phyloP scores from a whole-genome alignment of 2,888 invertebrate species.

The Trissolcus japonicus region DNA sequence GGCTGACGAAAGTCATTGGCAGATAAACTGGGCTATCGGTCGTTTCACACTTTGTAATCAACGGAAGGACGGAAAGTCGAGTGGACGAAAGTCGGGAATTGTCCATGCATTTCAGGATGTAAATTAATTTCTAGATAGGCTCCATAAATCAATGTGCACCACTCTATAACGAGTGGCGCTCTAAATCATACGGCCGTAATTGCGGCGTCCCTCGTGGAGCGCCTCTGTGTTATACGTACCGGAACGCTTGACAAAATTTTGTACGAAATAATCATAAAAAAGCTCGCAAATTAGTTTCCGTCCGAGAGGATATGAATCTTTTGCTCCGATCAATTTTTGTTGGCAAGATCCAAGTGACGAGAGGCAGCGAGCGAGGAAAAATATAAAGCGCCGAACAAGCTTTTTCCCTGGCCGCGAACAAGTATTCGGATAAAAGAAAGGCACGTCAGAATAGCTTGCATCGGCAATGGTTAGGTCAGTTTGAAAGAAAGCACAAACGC shows the following conservation, averaged over 20 bases:
- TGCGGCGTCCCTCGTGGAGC: conserved; percentile 64
- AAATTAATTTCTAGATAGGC: conserved; percentile 71
- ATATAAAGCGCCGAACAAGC: conserved; percentile 44
- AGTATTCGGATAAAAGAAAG: conserved; percentile 54
- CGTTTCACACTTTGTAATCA: conserved; percentile 22
- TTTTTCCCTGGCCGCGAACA: conserved; percentile 27
- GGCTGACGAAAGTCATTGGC: not conserved
- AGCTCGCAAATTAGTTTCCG: conserved; percentile 42
- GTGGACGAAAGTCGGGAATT: conserved; percentile 61
- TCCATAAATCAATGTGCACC: conserved; percentile 61
- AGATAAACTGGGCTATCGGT: conserved; percentile 8
- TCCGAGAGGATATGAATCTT: conserved; percentile 27
- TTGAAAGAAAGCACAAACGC: conserved; percentile 62
- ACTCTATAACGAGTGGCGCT: conserved; percentile 66
- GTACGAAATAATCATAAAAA: conserved; percentile 32
- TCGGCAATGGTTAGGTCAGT: conserved; percentile 67
- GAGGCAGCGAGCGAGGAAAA: conserved; percentile 9
- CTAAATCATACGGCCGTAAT: conserved; percentile 63
- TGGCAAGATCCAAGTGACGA: conserved; percentile 1
- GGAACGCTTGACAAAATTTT: conserved; percentile 58
- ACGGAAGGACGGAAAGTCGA: conserved; percentile 37
- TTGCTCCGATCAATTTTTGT: conserved; percentile 37
- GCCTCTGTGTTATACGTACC: conserved; percentile 63
- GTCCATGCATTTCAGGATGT: conserved; percentile 72
- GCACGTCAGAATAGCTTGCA: conserved; percentile 61